A percentile compares a stretch with the other conserved stretches of the same genome.
These are phyloP conservation scores for Lampris incognitus DNA, from an alignment of 2,113 vertebrate genomes.

Conservation along the genomic window DNA sequence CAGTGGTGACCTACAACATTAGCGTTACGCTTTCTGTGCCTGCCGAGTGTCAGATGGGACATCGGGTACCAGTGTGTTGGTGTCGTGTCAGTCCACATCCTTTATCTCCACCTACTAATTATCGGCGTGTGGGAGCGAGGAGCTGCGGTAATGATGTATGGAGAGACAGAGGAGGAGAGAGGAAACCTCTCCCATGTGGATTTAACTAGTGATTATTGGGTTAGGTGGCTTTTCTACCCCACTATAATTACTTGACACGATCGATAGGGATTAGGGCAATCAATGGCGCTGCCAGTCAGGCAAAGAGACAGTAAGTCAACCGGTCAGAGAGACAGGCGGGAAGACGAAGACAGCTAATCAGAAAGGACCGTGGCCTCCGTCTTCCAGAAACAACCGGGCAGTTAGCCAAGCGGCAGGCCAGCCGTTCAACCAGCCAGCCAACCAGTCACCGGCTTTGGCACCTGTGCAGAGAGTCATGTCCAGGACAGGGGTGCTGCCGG, in stretches of 20 bases:
- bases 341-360: slow-evolving; percentile 53
- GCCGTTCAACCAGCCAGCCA: slow-evolving; percentile 46
- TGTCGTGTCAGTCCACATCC: slow-evolving; percentile 37
- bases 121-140: slow-evolving; percentile 25
- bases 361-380: slow-evolving; percentile 39
- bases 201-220: slow-evolving; percentile 63
- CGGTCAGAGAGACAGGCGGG: slow-evolving; percentile 26
- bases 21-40: not conserved
- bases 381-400: slow-evolving; percentile 47
- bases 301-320: slow-evolving; percentile 10
- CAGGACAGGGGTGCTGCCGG: slow-evolving; percentile 64
- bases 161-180: not conserved
- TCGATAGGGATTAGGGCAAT: slow-evolving; percentile 65
- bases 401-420: slow-evolving; percentile 51
- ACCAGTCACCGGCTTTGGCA: slow-evolving; percentile 56
- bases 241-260: slow-evolving; percentile 65
- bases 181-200: slow-evolving; percentile 40
- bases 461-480: slow-evolving; percentile 51
- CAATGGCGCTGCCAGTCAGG: slow-evolving; percentile 64
- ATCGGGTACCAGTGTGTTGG: not conserved
- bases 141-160: slow-evolving; percentile 38
- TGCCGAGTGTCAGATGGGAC: not conserved
- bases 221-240: slow-evolving; percentile 59
- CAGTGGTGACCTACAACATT: slow-evolving; percentile 11
- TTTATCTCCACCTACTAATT: slow-evolving; percentile 58